These are phyloP conservation scores for Aphelenchoides fujianensis DNA, from an alignment of 1,140 invertebrate species.

Conservation along the genomic window DNA sequence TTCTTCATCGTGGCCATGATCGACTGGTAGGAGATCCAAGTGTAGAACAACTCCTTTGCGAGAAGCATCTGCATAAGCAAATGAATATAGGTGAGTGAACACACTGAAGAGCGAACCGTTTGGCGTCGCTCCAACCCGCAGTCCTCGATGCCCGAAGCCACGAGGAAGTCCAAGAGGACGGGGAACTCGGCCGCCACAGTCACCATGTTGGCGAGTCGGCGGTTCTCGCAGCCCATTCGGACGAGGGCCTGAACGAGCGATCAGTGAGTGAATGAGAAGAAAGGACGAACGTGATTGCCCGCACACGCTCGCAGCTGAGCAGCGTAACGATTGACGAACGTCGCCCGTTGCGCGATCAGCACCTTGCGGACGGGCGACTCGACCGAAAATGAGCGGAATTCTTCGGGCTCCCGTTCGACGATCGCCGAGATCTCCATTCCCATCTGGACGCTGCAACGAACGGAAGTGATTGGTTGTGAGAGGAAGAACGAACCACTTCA, in stretches of 20 bases:
- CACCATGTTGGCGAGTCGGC: not conserved
- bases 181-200: constrained; percentile 9
- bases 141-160: not conserved
- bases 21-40: constrained; percentile 2
- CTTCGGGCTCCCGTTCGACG: not conserved
- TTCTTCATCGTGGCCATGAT: not conserved
- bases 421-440: constrained; percentile 3
- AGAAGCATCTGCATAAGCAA: not conserved
- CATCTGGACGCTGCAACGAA: not conserved
- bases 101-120: not conserved
- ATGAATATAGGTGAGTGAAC: not conserved
- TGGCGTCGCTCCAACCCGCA: not conserved
- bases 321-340: constrained; percentile 3
- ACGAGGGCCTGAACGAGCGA: not conserved
- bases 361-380: not conserved
- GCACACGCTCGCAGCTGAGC: not conserved
- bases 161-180: not conserved
- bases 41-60: not conserved
- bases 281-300: not conserved
- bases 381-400: not conserved
- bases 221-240: constrained; percentile 6
- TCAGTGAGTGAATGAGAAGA: not conserved
- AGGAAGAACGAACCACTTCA: too few species aligned
- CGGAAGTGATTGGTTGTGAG: too few species aligned
- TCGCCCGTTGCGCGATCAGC: not conserved